Conservation (phyloP, 2,888 invertebrate genomes). For the Drosophila melanosoma region DNA sequence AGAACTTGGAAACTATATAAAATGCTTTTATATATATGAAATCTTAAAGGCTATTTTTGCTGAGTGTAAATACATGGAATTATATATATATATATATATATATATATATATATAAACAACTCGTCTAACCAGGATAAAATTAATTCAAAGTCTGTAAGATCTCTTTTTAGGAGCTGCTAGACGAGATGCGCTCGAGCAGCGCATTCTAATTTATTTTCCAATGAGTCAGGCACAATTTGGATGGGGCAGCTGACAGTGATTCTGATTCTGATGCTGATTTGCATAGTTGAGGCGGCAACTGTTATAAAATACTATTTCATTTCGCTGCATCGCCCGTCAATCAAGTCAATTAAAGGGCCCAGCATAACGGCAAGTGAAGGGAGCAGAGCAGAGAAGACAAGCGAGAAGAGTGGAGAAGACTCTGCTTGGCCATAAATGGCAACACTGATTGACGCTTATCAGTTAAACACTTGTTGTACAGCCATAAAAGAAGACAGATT, state of each 20-base stretch:
- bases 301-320: slow-evolving; percentile 46
- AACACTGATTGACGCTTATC: slow-evolving; percentile 43
- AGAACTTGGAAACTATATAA: too few relatives aligned
- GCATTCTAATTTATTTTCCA: not conserved
- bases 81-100: not conserved
- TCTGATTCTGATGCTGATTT: slow-evolving; percentile 39
- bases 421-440: slow-evolving; percentile 28
- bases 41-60: not conserved
- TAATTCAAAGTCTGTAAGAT: not conserved
- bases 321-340: slow-evolving; percentile 42
- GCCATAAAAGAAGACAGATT: slow-evolving; percentile 16
- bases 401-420: not conserved
- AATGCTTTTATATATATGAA: not conserved
- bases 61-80: not conserved
- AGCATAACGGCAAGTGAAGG: slow-evolving; percentile 72
- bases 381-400: slow-evolving; percentile 18
- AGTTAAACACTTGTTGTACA: slow-evolving; percentile 21
- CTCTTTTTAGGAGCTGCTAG: not conserved
- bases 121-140: not conserved
- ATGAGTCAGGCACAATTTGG: slow-evolving; percentile 7
- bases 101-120: not conserved
- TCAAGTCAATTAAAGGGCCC: slow-evolving; percentile 66
- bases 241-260: slow-evolving; percentile 17
- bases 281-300: slow-evolving; percentile 45
- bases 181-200: not conserved